A percentile compares a stretch with the other conserved stretches of the same genome.
Evolutionary conservation across 2,113 vertebrate genomes (phyloP).

Genomic region (Sphaerodactylus townsendi): DNA sequence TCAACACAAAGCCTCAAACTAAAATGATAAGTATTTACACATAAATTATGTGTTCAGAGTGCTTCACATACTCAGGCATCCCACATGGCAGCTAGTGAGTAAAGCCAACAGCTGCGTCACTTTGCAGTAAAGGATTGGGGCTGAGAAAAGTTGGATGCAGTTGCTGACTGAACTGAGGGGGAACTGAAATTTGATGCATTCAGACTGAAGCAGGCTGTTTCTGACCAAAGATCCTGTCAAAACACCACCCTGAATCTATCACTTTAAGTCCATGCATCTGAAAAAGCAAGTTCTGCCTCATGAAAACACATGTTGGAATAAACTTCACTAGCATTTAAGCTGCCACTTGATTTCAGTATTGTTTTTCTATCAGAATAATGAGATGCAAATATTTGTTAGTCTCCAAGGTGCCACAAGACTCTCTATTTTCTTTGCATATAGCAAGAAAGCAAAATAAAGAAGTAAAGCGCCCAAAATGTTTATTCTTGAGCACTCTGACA

Average conservation of each 20-base stretch:
- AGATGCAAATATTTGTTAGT: not conserved
- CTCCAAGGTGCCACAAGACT: not conserved
- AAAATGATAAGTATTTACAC: constrained; percentile 6
- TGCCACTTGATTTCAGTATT: too few species aligned
- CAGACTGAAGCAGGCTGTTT: not conserved
- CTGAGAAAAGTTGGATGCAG: not conserved
- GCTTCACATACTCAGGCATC: not conserved
- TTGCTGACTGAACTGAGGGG: too few species aligned
- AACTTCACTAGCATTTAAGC: too few species aligned
- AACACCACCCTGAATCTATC: not conserved
- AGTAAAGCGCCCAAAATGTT: not conserved
- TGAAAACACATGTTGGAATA: too few species aligned
- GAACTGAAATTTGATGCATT: not conserved
- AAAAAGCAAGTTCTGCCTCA: too few species aligned
- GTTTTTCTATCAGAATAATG: too few species aligned
- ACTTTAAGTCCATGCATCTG: too few species aligned
- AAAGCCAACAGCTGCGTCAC: not conserved
- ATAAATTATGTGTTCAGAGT: not conserved
- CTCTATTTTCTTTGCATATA: not conserved
- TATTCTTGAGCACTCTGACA: not conserved
- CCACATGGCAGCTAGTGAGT: not conserved
- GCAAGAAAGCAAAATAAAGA: not conserved
- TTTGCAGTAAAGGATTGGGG: not conserved
- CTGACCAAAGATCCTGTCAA: not conserved
- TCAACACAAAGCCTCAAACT: constrained; percentile 5